Percentiles rank a stretch among this genome's conserved stretches.
These are phyloP conservation scores for Belonocnema kinseyi DNA, from an alignment of 1,140 invertebrate species.

Conservation along the genomic window DNA sequence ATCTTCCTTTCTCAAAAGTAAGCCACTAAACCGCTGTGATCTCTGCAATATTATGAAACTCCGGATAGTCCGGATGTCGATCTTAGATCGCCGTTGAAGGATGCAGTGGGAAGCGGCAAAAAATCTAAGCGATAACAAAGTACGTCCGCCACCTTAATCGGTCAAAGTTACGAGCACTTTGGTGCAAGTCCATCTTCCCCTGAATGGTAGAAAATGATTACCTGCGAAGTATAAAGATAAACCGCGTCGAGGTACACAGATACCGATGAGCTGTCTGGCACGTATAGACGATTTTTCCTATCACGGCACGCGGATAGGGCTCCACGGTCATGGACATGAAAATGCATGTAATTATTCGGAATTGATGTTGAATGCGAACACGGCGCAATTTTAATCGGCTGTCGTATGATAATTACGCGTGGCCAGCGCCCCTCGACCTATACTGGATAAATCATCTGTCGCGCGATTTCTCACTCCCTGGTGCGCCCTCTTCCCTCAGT, in stretches of 20 bases:
- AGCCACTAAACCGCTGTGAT: neutral
- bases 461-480: constrained; percentile 31
- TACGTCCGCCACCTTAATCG: constrained; percentile 47
- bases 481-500: constrained; percentile 33
- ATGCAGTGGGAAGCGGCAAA: constrained; percentile 37
- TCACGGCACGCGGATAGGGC: constrained; percentile 15
- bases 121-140: constrained; percentile 37
- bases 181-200: constrained; percentile 52
- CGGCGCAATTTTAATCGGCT: constrained; percentile 74
- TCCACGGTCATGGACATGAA: constrained; percentile 63
- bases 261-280: constrained; percentile 33
- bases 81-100: neutral
- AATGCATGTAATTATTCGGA: constrained; percentile 75
- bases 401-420: constrained; percentile 74
- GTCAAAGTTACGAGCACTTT: constrained; percentile 53
- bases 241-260: constrained; percentile 14
- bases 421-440: constrained; percentile 66
- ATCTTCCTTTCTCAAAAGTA: neutral
- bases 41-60: neutral
- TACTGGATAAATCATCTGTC: constrained; percentile 70
- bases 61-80: neutral
- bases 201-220: constrained; percentile 63
- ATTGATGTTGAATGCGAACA: constrained; percentile 69
- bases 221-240: constrained; percentile 45
- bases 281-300: constrained; percentile 65